A percentile compares a stretch with the other conserved stretches of the same genome.
phyloP scores from a whole-genome alignment of 2,888 invertebrate genomes.

The Caenorhabditis uteleia region DNA sequence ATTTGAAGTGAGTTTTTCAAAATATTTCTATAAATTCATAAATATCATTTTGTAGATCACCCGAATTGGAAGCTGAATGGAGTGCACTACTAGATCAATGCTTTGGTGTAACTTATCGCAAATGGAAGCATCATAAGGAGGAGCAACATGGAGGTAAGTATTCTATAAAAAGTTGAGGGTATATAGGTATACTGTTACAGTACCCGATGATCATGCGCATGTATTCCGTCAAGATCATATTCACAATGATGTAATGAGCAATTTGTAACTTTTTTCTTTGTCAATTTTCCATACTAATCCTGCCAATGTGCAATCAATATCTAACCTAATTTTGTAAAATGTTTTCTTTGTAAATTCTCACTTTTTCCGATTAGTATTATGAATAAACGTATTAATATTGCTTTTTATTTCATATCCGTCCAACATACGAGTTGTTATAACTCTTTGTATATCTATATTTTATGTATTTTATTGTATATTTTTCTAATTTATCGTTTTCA shows the following conservation, averaged over 20 bases:
- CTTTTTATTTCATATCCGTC: neutral
- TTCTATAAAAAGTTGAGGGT: too few relatives aligned
- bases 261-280: slow-evolving; percentile 6
- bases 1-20: slow-evolving; percentile 24
- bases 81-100: slow-evolving; percentile 27
- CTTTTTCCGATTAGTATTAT: too few relatives aligned
- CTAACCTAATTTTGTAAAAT: neutral
- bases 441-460: slow-evolving; percentile 21
- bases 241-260: slow-evolving; percentile 25
- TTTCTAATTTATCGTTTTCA: slow-evolving; percentile 1
- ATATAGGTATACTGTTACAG: too few relatives aligned
- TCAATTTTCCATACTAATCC: neutral
- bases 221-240: slow-evolving; percentile 23
- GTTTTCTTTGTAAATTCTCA: neutral
- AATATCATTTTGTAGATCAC: slow-evolving; percentile 12
- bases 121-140: slow-evolving; percentile 41
- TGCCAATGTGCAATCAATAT: neutral
- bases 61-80: slow-evolving; percentile 38
- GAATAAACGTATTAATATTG: too few relatives aligned
- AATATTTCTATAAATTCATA: neutral
- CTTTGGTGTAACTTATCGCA: slow-evolving; percentile 41
- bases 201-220: slow-evolving; percentile 16
- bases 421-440: slow-evolving; percentile 11
- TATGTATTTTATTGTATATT: neutral
- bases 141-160: slow-evolving; percentile 19